phyloP scores from a whole-genome alignment of 2,888 invertebrate species.

The Eristalis arbustorum region DNA sequence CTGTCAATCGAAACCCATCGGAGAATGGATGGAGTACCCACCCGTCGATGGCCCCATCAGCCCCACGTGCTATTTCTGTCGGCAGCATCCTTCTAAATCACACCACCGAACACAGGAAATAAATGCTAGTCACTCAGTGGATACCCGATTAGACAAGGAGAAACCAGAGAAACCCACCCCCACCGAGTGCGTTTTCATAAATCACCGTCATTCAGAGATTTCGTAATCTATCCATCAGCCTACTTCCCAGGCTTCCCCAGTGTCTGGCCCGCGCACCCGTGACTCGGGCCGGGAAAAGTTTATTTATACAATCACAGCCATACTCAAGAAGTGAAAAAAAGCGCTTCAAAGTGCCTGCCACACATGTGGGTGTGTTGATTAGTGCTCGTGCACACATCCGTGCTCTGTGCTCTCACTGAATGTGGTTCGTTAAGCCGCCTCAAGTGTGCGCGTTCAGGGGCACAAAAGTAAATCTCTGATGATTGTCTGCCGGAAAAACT shows the following conservation, averaged over 20 bases:
- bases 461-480: slow-evolving; percentile 1
- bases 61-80: not conserved
- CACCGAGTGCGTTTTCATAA: slow-evolving; percentile 31
- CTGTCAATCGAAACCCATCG: too few species aligned
- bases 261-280: not conserved
- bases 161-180: not conserved
- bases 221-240: slow-evolving; percentile 51
- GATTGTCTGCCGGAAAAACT: slow-evolving; percentile 51
- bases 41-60: not conserved
- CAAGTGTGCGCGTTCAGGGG: slow-evolving; percentile 16
- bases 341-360: slow-evolving; percentile 3
- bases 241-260: slow-evolving; percentile 28
- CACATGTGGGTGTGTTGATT: slow-evolving; percentile 50
- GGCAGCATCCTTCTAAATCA: not conserved
- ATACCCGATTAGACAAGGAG: not conserved
- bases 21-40: too few species aligned
- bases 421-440: slow-evolving; percentile 36
- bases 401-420: slow-evolving; percentile 7
- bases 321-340: not conserved
- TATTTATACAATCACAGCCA: not conserved
- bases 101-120: not conserved
- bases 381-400: slow-evolving; percentile 20
- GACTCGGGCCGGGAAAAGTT: not conserved
- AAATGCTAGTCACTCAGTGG: not conserved
- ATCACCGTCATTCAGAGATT: slow-evolving; percentile 50